These are phyloP conservation scores for Notodonta ziczac DNA, from an alignment of 2,888 invertebrate species.

Conservation along the genomic window DNA sequence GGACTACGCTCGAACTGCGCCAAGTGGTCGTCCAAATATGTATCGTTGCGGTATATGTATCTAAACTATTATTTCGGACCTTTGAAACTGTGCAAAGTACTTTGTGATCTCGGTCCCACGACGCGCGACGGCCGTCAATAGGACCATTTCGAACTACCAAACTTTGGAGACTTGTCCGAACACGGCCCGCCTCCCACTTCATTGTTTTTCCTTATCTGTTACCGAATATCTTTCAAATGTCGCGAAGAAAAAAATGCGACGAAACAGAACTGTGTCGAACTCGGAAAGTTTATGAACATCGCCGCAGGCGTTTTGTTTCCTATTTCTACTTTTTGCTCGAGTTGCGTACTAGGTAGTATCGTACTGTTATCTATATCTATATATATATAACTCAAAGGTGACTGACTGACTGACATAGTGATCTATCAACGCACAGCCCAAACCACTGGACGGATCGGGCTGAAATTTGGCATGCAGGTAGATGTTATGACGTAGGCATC, in stretches of 20 bases:
- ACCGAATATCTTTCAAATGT: conserved; percentile 1
- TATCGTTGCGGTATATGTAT: no score
- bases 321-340: not conserved
- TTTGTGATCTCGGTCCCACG: not conserved
- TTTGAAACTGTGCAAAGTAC: no score
- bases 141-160: conserved; percentile 18
- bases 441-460: no score
- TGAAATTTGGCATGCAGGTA: no score
- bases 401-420: no score
- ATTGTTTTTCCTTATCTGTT: conserved; percentile 1
- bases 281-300: not conserved
- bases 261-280: not conserved
- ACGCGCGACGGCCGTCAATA: conserved; percentile 16
- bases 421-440: no score
- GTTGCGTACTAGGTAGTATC: not conserved
- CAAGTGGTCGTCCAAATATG: no score
- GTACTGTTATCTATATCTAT: no score
- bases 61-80: no score
- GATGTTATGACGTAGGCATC: no score
- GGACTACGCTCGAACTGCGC: no score
- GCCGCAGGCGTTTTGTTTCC: not conserved
- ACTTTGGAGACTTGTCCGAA: conserved; percentile 17
- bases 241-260: not conserved
- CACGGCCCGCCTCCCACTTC: not conserved
- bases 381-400: no score